A percentile compares a stretch with the other conserved stretches of the same genome.
These are phyloP conservation scores for Drosophila rufa DNA, from an alignment of 1,140 invertebrate genomes.

Conservation along the genomic window DNA sequence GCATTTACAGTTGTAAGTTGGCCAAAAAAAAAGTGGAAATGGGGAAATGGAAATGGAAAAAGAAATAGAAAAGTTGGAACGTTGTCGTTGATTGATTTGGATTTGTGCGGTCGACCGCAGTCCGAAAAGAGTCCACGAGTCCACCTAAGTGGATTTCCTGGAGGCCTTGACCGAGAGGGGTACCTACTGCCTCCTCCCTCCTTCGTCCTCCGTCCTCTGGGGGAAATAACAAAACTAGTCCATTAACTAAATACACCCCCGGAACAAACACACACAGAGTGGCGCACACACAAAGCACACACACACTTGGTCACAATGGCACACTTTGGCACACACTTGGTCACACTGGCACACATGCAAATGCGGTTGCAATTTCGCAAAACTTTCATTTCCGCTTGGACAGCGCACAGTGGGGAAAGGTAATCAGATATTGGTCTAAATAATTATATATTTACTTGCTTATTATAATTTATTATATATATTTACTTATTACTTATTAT, in stretches of 20 bases:
- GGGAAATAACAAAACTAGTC: conserved; percentile 67
- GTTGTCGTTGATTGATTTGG: conserved; percentile 63
- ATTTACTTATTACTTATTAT: too few relatives aligned
- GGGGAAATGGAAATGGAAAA: conserved; percentile 13
- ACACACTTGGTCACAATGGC: neutral
- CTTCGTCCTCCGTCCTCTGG: neutral
- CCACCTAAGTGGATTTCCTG: conserved; percentile 55
- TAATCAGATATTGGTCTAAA: too few relatives aligned
- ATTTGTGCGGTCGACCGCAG: conserved; percentile 47
- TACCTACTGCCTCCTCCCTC: neutral
- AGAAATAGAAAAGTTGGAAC: conserved; percentile 18
- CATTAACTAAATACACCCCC: conserved; percentile 70
- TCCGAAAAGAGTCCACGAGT: conserved; percentile 20
- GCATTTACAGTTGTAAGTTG: conserved; percentile 60
- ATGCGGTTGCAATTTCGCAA: conserved; percentile 58
- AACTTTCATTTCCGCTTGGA: conserved; percentile 74
- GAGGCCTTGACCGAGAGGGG: conserved; percentile 12
- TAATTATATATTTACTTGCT: too few relatives aligned
- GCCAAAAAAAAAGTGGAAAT: neutral
- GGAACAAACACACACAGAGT: conserved; percentile 28
- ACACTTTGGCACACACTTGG: conserved; percentile 6
- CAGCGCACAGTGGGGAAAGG: conserved; percentile 18
- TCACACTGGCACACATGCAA: conserved; percentile 37
- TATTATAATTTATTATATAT: too few relatives aligned
- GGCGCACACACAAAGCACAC: neutral